phyloP scores from a whole-genome alignment of 2,888 invertebrate species.

The Lathronympha strigana region DNA sequence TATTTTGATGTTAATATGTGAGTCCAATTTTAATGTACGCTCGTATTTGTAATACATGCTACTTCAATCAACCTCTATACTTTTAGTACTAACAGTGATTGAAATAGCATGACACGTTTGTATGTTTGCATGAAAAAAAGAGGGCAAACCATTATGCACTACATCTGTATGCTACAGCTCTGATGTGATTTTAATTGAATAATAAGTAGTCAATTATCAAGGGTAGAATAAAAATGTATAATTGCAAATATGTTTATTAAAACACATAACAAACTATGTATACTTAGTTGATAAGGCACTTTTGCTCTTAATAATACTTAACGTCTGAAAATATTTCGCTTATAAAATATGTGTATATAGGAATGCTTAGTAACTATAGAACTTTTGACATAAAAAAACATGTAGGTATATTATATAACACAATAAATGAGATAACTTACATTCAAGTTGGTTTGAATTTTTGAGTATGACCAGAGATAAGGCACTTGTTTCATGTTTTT shows the following conservation, averaged over 20 bases:
- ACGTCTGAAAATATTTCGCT: conserved; percentile 19
- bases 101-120: no score
- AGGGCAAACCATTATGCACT: no score
- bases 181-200: no score
- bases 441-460: conserved; percentile 34
- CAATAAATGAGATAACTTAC: conserved; percentile 14
- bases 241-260: conserved; percentile 19
- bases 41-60: no score
- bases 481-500: no score
- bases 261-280: conserved; percentile 12
- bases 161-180: no score
- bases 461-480: neutral
- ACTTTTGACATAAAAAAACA: neutral
- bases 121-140: no score
- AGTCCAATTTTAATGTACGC: no score
- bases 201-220: neutral
- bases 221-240: neutral
- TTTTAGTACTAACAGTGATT: no score
- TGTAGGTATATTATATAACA: conserved; percentile 5
- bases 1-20: no score
- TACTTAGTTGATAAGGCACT: conserved; percentile 35
- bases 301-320: conserved; percentile 38
- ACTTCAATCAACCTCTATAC: no score
- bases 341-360: conserved; percentile 21
- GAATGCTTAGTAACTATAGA: conserved; percentile 29